A percentile compares a stretch with the other conserved stretches of the same genome.
These are phyloP conservation scores for Chrysotoxum bicinctum DNA, from an alignment of 2,888 invertebrate species.

Conservation along the genomic window DNA sequence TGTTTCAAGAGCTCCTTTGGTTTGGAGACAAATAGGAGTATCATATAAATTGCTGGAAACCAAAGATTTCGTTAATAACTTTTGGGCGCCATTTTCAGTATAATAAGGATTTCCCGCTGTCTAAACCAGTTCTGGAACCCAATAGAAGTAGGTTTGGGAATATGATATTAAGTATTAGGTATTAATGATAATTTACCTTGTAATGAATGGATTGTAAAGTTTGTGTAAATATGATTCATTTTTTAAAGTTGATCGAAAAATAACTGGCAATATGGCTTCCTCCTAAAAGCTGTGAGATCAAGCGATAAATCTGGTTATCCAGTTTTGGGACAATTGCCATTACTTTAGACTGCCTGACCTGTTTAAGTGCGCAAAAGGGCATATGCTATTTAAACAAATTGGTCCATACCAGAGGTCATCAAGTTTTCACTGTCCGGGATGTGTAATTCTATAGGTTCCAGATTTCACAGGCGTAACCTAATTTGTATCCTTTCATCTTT, in stretches of 20 bases:
- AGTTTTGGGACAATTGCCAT: background rate
- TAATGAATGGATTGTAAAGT: too few relatives aligned
- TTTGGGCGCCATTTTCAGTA: background rate
- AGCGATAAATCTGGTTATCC: background rate
- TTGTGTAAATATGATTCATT: too few relatives aligned
- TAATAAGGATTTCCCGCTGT: background rate
- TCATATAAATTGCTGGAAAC: too few relatives aligned
- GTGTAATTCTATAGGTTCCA: background rate
- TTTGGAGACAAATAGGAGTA: too few relatives aligned
- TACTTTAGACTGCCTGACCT: too few relatives aligned
- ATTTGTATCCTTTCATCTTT: background rate
- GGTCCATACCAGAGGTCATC: background rate
- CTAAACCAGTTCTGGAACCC: rapidly evolving
- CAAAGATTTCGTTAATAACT: background rate
- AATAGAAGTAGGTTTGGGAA: background rate
- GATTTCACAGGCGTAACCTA: background rate
- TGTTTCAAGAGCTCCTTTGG: too few relatives aligned
- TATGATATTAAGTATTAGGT: background rate
- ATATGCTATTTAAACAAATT: background rate
- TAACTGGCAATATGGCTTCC: background rate
- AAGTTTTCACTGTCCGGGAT: background rate
- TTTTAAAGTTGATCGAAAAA: too few relatives aligned
- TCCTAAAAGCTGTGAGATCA: background rate
- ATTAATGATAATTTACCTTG: too few relatives aligned
- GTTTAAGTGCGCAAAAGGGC: background rate